Percentiles rank a stretch among this genome's conserved stretches.
Conservation (phyloP, 1,140 invertebrate genomes). For the Drosophila elegans region DNA sequence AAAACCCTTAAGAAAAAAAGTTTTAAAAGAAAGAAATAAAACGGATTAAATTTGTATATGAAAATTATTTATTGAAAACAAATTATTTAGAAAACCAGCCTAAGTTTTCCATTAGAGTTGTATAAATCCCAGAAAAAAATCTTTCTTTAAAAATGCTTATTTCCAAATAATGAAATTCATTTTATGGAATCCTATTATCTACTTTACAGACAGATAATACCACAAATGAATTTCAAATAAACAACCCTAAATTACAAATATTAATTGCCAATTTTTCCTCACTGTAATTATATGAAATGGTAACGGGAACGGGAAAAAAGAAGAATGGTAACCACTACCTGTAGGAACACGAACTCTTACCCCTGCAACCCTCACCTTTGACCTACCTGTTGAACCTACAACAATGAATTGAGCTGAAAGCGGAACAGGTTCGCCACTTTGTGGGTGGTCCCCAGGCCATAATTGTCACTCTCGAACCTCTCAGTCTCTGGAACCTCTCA, state of each 20-base stretch:
- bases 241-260: slow-evolving; percentile 7
- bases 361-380: slow-evolving; percentile 7
- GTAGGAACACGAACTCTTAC: neutral
- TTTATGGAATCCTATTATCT: neutral
- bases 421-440: slow-evolving; percentile 43
- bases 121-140: too few species aligned
- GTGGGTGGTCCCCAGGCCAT: slow-evolving; percentile 34
- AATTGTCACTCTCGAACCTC: slow-evolving; percentile 48
- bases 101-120: too few species aligned
- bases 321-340: slow-evolving; percentile 23
- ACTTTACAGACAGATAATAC: slow-evolving; percentile 3
- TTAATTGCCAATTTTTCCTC: neutral
- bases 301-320: neutral
- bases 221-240: slow-evolving; percentile 6
- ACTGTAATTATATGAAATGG: slow-evolving; percentile 9
- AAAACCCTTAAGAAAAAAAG: neutral
- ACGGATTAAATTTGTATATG: too few species aligned
- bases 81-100: too few species aligned
- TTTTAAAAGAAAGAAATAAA: neutral
- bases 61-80: too few species aligned
- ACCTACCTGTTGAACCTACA: slow-evolving; percentile 35
- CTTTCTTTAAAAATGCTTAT: neutral
- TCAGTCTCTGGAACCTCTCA: slow-evolving; percentile 14
- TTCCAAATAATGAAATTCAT: neutral
- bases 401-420: slow-evolving; percentile 28